Conservation (phyloP, 2,797 vertebrate species). For the Schizothorax lantsangensis region DNA sequence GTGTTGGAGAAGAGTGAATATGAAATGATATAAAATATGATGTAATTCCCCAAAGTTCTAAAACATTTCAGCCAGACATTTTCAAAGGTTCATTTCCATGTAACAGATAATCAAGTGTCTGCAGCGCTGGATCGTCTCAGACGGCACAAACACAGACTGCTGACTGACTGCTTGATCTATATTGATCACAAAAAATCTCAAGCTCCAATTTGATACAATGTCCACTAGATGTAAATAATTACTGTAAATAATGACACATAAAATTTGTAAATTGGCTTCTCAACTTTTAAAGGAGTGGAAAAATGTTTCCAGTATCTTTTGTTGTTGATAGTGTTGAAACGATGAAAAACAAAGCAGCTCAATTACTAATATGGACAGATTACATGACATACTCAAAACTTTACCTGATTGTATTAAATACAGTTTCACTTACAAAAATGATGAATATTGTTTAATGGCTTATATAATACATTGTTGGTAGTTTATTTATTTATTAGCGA, state of each 20-base stretch:
- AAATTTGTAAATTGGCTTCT: not conserved
- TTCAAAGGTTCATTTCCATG: conserved; percentile 47
- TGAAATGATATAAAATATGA: conserved; percentile 53
- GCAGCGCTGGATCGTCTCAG: conserved; percentile 25
- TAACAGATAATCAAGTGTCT: conserved; percentile 53
- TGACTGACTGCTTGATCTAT: not conserved
- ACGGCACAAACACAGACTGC: not conserved
- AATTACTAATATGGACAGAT: not conserved
- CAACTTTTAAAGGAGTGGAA: not conserved
- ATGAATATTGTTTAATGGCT: not conserved
- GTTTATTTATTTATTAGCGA: not conserved
- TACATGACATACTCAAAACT: not conserved
- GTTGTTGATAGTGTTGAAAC: not conserved
- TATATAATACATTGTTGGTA: not conserved
- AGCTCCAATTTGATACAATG: not conserved
- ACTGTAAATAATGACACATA: not conserved
- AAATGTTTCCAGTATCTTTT: not conserved
- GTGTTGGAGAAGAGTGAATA: conserved; percentile 42
- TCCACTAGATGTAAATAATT: not conserved
- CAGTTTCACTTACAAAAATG: not conserved
- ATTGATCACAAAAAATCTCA: not conserved
- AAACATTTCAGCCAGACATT: conserved; percentile 52
- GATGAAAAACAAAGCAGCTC: not conserved
- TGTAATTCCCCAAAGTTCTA: conserved; percentile 52
- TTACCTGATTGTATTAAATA: not conserved